phyloP scores from a whole-genome alignment of 2,888 invertebrate genomes.

The Zelleria hepariella region DNA sequence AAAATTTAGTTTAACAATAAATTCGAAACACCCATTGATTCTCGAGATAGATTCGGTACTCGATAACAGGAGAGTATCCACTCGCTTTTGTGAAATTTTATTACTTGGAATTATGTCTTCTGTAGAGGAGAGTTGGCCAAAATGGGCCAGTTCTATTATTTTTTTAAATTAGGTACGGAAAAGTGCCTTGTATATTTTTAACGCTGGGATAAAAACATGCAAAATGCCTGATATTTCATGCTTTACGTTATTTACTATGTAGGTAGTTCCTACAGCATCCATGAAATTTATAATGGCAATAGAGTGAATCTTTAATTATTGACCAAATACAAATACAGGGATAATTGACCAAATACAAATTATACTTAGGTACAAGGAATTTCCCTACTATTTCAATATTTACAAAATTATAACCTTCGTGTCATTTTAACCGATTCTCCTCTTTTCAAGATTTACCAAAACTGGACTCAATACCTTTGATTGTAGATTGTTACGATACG shows the following conservation, averaged over 20 bases:
- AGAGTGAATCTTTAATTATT: too few relatives aligned
- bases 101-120: constrained; percentile 17
- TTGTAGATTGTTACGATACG: constrained; percentile 34
- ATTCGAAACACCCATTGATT: constrained; percentile 38
- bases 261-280: too few relatives aligned
- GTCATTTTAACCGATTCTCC: constrained; percentile 13
- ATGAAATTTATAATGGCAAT: too few relatives aligned
- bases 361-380: too few relatives aligned
- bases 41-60: constrained; percentile 27
- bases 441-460: constrained; percentile 25
- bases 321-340: too few relatives aligned
- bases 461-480: constrained; percentile 31
- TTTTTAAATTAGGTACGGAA: too few relatives aligned
- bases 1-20: constrained; percentile 16
- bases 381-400: too few relatives aligned
- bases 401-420: background rate
- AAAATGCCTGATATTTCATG: too few relatives aligned
- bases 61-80: constrained; percentile 39
- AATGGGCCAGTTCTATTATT: background rate
- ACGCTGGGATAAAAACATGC: too few relatives aligned
- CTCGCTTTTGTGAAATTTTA: constrained; percentile 47
- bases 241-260: too few relatives aligned
- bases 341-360: too few relatives aligned
- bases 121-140: background rate
- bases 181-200: too few relatives aligned